A percentile compares a stretch with the other conserved stretches of the same genome.
phyloP scores from a whole-genome alignment of 2,888 invertebrate genomes.

The Conomelus anceps region DNA sequence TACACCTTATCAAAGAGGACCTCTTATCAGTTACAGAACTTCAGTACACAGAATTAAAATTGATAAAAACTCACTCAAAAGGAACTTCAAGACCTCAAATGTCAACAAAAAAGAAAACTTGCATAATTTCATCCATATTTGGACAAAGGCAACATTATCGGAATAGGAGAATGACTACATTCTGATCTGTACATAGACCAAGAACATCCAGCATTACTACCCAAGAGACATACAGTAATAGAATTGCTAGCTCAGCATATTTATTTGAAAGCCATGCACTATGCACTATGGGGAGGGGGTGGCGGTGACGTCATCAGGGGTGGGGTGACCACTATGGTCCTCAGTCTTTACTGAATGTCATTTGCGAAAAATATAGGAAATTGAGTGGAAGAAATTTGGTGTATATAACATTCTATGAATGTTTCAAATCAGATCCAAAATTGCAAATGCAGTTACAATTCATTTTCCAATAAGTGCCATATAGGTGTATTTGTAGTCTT shows the following conservation, averaged over 20 bases:
- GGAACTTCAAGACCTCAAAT: not conserved
- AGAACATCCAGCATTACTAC: conserved; percentile 25
- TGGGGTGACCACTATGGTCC: too few relatives aligned
- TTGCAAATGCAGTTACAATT: conserved; percentile 19
- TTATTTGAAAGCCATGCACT: conserved; percentile 17
- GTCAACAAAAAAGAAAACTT: not conserved
- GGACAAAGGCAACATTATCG: not conserved
- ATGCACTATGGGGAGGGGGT: too few relatives aligned
- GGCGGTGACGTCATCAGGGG: too few relatives aligned
- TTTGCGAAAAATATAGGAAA: conserved; percentile 22
- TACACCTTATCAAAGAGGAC: not conserved
- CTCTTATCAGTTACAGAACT: not conserved
- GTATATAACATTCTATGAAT: not conserved
- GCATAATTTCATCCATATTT: conserved; percentile 1
- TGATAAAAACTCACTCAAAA: not conserved
- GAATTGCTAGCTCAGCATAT: conserved; percentile 16
- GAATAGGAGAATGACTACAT: conserved; percentile 20
- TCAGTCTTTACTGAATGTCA: conserved; percentile 3
- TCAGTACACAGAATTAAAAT: not conserved
- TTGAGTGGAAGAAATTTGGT: conserved; percentile 7
- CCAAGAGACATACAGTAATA: conserved; percentile 14
- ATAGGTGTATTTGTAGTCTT: conserved; percentile 36
- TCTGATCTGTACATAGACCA: not conserved
- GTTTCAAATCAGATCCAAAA: not conserved
- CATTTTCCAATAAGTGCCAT: conserved; percentile 31